Evolutionary conservation across 2,888 invertebrate genomes (phyloP).

Genomic region (Parnassius orleans): DNA sequence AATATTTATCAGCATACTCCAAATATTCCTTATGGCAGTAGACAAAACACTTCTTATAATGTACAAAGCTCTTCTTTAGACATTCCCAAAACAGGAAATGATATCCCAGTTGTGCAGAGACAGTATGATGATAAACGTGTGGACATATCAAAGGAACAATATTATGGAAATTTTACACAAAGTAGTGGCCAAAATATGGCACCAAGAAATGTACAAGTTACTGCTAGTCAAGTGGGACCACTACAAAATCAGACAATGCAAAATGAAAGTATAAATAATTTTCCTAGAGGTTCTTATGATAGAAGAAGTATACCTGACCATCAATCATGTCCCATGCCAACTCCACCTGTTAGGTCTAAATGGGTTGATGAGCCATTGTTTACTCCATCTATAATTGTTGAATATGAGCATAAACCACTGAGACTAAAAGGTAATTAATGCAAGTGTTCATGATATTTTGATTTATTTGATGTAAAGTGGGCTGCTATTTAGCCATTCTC

Average conservation of each 20-base stretch:
- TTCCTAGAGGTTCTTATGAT: constrained; percentile 33
- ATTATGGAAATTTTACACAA: constrained; percentile 45
- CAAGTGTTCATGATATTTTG: constrained; percentile 9
- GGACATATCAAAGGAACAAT: constrained; percentile 41
- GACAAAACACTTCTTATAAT: constrained; percentile 41
- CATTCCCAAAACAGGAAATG: constrained; percentile 30
- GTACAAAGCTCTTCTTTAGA: constrained; percentile 2
- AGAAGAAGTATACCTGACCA: constrained; percentile 29
- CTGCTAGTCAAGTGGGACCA: constrained; percentile 37
- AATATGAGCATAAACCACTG: constrained; percentile 85
- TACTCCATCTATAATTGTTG: constrained; percentile 82
- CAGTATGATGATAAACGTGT: constrained; percentile 34
- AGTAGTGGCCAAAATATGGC: constrained; percentile 35
- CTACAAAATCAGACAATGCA: constrained; percentile 39
- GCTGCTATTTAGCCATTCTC: background rate
- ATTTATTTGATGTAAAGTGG: background rate
- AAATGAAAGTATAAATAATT: constrained; percentile 37
- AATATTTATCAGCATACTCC: constrained; percentile 21
- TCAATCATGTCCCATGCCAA: constrained; percentile 27
- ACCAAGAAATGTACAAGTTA: constrained; percentile 30
- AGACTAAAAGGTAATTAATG: constrained; percentile 74
- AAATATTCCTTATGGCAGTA: constrained; percentile 43
- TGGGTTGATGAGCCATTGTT: constrained; percentile 75
- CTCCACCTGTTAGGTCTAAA: constrained; percentile 40
- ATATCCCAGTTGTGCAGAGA: constrained; percentile 19